Base-by-base conservation (phyloP, 2,888 invertebrate species). In the Dinocampus coccinellae region DNA sequence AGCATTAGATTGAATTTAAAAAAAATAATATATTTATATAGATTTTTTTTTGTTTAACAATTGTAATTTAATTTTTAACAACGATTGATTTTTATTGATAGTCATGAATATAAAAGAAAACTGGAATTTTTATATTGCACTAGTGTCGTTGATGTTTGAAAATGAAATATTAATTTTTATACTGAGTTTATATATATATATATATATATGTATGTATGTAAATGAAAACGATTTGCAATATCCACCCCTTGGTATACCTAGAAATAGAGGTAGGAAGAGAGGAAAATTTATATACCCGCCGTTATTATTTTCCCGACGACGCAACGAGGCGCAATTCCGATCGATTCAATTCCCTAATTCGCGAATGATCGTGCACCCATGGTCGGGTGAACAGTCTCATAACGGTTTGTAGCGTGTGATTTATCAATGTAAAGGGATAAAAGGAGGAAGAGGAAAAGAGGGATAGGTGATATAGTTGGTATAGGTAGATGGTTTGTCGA, bases 401-500 rank as follows among this genome's bases (percentile, higher is more conserved):
- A 70, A 67, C 64, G 61, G 34, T 61, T 36, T 72, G 47, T 61
- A 63, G 39, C 57, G 62, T 62, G 69, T 72, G 65, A 71, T 71
- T 71, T 71, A 71, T 71, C 66, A 39, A 52, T 24, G 16, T 36
- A 29, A 33, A 22, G 39, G 47, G 42, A 69, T 55, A 65, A 55
- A 57, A 33, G 33, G 65, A n/a, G n/a, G n/a, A n/a, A n/a, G n/a
- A n/a, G n/a, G n/a, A n/a, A n/a, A n/a, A n/a, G n/a, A n/a, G 52
- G 39, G 34, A 47, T 22, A 7, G 61, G 33, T 29, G 29, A 63
- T 36, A 62, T 24, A n/a, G n/a, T n/a, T 36, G 58, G 58, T 53
- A 42, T 53, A 52, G 24, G 70, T 75, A 74, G 72, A 73, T 67
- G 82, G 83, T 83, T 84, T 83, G 83, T 84, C 83, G 80, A 83